Evolutionary conservation across 1,140 invertebrate species (phyloP).

Genomic region (Eciton burchellii): DNA sequence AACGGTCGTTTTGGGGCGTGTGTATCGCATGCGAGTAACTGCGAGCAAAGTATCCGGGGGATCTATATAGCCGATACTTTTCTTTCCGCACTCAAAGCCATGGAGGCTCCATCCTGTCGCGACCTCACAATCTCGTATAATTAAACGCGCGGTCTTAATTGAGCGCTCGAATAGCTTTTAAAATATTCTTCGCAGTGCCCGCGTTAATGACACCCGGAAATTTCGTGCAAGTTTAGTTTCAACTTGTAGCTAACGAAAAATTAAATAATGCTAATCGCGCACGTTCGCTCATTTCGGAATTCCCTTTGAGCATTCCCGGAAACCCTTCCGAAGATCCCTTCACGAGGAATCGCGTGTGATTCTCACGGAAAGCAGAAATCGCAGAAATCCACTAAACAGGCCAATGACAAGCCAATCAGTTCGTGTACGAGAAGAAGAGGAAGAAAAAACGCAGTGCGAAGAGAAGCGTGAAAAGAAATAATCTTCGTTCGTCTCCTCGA

Average conservation of each 20-base stretch:
- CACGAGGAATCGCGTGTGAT: constrained; percentile 29
- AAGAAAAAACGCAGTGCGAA: not conserved
- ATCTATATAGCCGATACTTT: not conserved
- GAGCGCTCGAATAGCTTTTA: not conserved
- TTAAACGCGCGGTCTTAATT: constrained; percentile 23
- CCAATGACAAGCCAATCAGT: too few species aligned
- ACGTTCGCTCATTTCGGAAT: not conserved
- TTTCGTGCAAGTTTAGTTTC: constrained; percentile 12
- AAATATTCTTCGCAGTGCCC: not conserved
- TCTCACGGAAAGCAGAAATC: constrained; percentile 23
- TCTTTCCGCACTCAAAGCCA: not conserved
- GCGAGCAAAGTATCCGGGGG: too few species aligned
- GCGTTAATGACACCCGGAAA: constrained; percentile 11
- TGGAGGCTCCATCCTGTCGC: not conserved
- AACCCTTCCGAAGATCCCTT: not conserved
- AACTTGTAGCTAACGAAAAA: not conserved
- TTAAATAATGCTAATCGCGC: not conserved
- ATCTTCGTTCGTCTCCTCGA: constrained; percentile 17
- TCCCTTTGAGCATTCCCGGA: not conserved
- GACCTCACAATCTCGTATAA: not conserved
- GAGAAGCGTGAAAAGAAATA: constrained; percentile 40
- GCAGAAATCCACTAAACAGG: constrained; percentile 19
- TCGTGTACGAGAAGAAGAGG: not conserved
- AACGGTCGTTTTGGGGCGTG: too few species aligned
- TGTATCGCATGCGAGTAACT: too few species aligned